Evolutionary conservation across 2,797 vertebrate species (phyloP), one percentile per base, ranked within the genome.

Genomic region (Notoglanidium macrostoma): DNA sequence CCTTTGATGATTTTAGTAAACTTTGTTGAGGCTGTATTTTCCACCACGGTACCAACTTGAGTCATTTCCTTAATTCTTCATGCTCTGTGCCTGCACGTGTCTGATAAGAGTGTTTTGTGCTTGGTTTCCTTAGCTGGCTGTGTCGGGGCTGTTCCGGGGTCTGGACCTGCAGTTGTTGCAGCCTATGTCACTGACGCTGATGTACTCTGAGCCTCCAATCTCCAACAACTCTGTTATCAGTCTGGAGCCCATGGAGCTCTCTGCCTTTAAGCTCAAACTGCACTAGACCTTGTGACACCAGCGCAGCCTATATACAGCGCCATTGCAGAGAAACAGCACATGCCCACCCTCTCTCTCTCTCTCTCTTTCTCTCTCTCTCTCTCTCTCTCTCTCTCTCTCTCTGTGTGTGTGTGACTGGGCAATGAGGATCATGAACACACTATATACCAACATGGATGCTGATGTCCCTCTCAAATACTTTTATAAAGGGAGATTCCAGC

Each of bases 211-310:
- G 92, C 87, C 95, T 73, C 93, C 94, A 0, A 94, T 97, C 74
- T 96, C 97, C 93, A 96, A 97, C 90, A 96, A 95, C 83, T 95
- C 96, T 90, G 90, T 92, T 87, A 51, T 99, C 92, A 96, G 51
- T 85, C 88, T 99, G 92, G 96, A 97, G 79, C 97, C 98, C 89
- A 99, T 99, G 98, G 98, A 99, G 94, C 96, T 99, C 0, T 96
- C 97, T 54, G 93, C 98, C 72, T 99, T 97, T 91, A 98, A 97
- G 92, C 90, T 99, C 92, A 98, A 96, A 89, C 93, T 99, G 90
- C 96, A 95, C 92, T 99, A 98, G 95, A 89, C 83, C 35, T 54
- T 21, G n/a, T 46, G 54, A 85, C 89, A 32, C 67, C 77, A 70
- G 40, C 12, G 49, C 78, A 86, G 78, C 76, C 86, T 63, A 19